Conservation (phyloP, 2,113 vertebrate genomes). For the Corythoichthys haematopterus region DNA sequence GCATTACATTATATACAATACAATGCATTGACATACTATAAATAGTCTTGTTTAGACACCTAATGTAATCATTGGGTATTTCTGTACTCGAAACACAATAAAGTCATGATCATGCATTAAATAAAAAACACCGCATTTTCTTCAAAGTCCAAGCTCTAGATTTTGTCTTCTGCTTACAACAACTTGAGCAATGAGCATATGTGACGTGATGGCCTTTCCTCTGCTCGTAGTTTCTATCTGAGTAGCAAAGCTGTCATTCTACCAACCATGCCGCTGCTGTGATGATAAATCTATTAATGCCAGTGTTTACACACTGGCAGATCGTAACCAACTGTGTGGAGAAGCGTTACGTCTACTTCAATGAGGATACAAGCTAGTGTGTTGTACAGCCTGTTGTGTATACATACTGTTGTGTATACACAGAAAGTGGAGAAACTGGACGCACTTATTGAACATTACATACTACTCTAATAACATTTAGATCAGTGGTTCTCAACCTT, state of each 20-base stretch:
- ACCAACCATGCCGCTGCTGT: constrained; percentile 19
- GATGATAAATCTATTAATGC: constrained; percentile 31
- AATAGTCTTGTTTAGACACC: not conserved
- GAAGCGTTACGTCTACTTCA: constrained; percentile 1
- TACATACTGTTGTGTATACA: constrained; percentile 12
- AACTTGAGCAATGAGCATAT: not conserved
- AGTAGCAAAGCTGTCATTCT: constrained; percentile 31
- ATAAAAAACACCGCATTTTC: no score
- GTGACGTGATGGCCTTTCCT: constrained; percentile 27
- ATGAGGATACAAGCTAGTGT: constrained; percentile 2
- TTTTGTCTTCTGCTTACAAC: no score
- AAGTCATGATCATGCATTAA: not conserved
- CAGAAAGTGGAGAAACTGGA: constrained; percentile 14
- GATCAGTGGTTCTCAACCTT: no score
- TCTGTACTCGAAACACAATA: not conserved
- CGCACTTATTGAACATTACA: not conserved
- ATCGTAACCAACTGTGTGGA: constrained; percentile 11
- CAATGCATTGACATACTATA: not conserved
- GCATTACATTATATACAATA: not conserved
- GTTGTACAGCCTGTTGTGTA: constrained; percentile 1
- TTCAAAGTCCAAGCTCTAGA: no score
- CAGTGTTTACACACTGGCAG: constrained; percentile 21
- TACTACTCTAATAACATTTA: not conserved
- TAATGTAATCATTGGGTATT: not conserved
- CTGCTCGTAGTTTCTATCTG: constrained; percentile 37